Base-by-base conservation (phyloP, 2,113 vertebrate species). In the Crotalus horridus region DNA sequence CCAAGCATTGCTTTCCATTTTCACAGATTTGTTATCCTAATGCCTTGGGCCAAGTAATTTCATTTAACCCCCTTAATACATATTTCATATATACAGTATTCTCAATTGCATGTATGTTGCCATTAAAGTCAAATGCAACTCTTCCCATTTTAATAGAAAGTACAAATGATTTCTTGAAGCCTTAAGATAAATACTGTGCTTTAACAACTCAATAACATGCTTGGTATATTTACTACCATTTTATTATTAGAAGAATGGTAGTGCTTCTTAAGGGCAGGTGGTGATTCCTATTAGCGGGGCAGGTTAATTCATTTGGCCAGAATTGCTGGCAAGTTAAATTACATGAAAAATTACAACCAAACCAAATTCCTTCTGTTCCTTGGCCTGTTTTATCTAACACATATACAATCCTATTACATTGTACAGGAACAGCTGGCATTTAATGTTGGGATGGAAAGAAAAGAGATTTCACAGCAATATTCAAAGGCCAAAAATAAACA, bases 11-110 rank as follows among this genome's bases (percentile, higher is more conserved):
- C 9, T 88, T 94, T 85, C 92, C 1, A 91, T 94, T 93, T 95
- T 39, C 90, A 94, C 93, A 93, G 92, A 69, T 15, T 58, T 86
- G 87, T 59, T 43, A 90, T 88, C 88, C 8, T 61, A 64, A 89
- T 56, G 13, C 24, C 81, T 90, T 53, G 56, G 56, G 92, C 54
- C 13, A 69, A 61, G 15, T 33, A 61, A 86, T 58, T 61, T 46
- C 46, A 86, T 85, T 89, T 33, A 81, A 81, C 15, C 74, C 17
- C 74, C 74, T 81, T 39, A 81, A 81, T 43, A 86, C 53, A 33
- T 48, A 55, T 29, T 33, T 86, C 33, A 64, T 55, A 7, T 33
- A 54, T 24, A 33, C 29, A 69, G 29, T 15, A 90, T 85, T 39
- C 58, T 7, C 48, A 43, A 24, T 89, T 85, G 11, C 26, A 92